Conservation (phyloP, 2,797 vertebrate species). For the Myoxocephalus aenaeus region DNA sequence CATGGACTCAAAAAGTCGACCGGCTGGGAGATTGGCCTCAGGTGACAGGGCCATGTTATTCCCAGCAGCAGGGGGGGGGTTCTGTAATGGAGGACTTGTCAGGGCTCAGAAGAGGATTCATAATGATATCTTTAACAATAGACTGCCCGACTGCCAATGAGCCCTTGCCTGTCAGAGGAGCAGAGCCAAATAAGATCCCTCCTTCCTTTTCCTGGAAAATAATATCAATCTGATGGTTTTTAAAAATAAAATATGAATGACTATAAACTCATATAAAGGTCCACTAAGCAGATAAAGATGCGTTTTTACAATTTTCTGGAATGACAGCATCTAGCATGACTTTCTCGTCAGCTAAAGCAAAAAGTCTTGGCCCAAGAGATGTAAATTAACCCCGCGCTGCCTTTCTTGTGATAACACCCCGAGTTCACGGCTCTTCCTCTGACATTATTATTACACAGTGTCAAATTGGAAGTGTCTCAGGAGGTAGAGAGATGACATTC, state of each 20-base stretch:
- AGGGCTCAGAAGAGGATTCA: constrained; percentile 68
- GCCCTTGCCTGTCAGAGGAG: constrained; percentile 64
- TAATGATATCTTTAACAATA: constrained; percentile 79
- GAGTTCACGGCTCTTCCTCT: constrained; percentile 60
- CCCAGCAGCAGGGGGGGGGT: constrained; percentile 53
- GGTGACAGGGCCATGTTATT: constrained; percentile 71
- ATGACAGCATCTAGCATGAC: constrained; percentile 10
- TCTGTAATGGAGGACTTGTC: constrained; percentile 76
- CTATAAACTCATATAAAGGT: not conserved
- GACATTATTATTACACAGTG: constrained; percentile 72
- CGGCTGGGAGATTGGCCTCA: constrained; percentile 64
- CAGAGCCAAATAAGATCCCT: constrained; percentile 47
- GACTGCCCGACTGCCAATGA: constrained; percentile 72
- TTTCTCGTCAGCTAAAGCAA: constrained; percentile 3
- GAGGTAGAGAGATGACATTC: constrained; percentile 75
- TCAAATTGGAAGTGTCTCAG: constrained; percentile 72
- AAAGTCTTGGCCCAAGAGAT: constrained; percentile 40
- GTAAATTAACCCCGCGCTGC: constrained; percentile 39
- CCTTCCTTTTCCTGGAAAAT: constrained; percentile 12
- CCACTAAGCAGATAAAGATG: not conserved
- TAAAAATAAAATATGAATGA: not conserved
- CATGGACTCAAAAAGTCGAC: constrained; percentile 59
- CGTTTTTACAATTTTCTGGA: not conserved
- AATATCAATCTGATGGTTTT: constrained; percentile 19
- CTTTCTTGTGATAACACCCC: constrained; percentile 51